Conservation (phyloP, 2,113 vertebrate genomes). For the Anthoscopus minutus region DNA sequence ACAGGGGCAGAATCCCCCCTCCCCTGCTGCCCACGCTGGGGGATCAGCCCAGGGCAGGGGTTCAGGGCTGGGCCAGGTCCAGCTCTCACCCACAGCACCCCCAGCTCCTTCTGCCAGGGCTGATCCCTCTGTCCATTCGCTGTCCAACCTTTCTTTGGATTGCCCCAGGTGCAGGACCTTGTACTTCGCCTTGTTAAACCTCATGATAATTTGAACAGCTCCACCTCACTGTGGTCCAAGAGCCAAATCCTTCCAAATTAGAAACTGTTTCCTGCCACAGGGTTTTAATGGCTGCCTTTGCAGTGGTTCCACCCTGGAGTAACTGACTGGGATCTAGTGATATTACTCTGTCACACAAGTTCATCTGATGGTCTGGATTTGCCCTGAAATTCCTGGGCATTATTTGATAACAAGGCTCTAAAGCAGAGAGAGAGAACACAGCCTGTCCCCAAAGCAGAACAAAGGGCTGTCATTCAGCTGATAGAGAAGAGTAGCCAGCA, state of each 20-base stretch:
- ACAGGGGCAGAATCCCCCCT: not conserved
- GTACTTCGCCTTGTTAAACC: not conserved
- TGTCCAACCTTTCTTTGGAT: not conserved
- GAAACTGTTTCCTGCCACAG: not conserved
- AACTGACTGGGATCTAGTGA: not conserved
- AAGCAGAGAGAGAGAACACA: not conserved
- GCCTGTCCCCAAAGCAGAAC: not conserved
- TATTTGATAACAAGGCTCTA: not conserved
- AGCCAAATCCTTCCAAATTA: not conserved
- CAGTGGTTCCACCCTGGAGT: not conserved
- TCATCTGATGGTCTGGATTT: not conserved
- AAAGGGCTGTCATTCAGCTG: not conserved
- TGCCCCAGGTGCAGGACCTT: not conserved
- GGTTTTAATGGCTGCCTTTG: not conserved
- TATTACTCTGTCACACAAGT: not conserved
- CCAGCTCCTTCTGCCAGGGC: not conserved
- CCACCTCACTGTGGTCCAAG: not conserved
- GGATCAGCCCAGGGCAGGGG: not conserved
- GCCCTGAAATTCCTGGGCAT: not conserved
- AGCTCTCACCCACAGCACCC: not conserved
- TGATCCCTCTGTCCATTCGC: not conserved
- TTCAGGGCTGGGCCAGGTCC: not conserved
- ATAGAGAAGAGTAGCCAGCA: not conserved
- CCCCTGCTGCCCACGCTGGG: not conserved
- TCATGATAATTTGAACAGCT: not conserved